Conservation (phyloP, 2,113 vertebrate species). For the Macquaria ambigua region DNA sequence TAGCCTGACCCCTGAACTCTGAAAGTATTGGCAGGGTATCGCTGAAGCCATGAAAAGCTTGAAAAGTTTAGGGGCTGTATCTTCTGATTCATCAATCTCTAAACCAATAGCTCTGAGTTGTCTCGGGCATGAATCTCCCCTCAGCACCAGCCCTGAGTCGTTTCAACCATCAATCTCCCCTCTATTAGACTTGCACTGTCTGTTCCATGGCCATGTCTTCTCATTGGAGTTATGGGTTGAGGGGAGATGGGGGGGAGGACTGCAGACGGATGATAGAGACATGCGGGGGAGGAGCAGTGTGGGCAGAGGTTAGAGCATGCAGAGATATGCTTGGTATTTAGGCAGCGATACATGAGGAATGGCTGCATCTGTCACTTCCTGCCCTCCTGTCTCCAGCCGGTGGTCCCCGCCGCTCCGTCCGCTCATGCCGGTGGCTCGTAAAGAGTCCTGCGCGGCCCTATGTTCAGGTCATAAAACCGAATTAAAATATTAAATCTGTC, state of each 20-base stretch:
- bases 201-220: constrained; percentile 76
- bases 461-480: constrained; percentile 84
- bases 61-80: constrained; percentile 66
- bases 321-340: constrained; percentile 71
- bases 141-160: constrained; percentile 75
- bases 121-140: constrained; percentile 77
- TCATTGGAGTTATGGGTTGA: constrained; percentile 66
- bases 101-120: constrained; percentile 73
- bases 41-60: constrained; percentile 58
- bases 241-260: constrained; percentile 10
- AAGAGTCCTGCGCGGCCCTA: constrained; percentile 77
- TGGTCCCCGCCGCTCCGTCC: constrained; percentile 57
- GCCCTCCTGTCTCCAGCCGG: constrained; percentile 50
- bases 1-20: constrained; percentile 65
- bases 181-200: constrained; percentile 78
- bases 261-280: constrained; percentile 61
- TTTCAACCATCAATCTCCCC: constrained; percentile 81
- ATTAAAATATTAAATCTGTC: constrained; percentile 91
- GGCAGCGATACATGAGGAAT: constrained; percentile 65
- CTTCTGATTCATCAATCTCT: constrained; percentile 77
- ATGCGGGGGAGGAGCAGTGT: constrained; percentile 45
- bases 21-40: constrained; percentile 53
- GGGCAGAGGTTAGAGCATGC: constrained; percentile 48
- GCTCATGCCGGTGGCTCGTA: constrained; percentile 72
- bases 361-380: constrained; percentile 58